Evolutionary conservation across 2,113 vertebrate genomes (phyloP).

Genomic region (Neogale vison): DNA sequence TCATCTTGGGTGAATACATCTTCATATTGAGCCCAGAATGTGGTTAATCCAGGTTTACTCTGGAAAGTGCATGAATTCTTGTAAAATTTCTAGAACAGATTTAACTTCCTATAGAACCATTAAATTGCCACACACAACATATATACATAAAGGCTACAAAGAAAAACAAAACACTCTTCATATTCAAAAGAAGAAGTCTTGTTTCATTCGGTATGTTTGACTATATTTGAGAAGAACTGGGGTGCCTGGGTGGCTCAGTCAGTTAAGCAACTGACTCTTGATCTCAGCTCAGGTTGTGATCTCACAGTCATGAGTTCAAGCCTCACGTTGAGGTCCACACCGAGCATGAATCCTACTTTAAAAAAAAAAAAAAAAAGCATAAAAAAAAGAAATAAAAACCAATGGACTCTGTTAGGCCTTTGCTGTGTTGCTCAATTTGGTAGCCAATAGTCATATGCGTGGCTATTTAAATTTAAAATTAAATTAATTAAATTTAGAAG

Average conservation of each 20-base stretch:
- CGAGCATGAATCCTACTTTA: no score
- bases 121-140: neutral
- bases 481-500: neutral
- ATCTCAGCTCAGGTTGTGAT: neutral
- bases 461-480: neutral
- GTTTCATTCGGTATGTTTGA: neutral
- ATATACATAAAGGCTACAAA: neutral
- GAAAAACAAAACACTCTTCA: neutral
- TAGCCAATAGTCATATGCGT: neutral
- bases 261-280: neutral
- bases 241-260: neutral
- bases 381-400: no score
- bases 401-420: neutral
- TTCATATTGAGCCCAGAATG: slow-evolving; percentile 12
- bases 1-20: neutral
- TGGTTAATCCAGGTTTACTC: neutral
- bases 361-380: no score
- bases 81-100: neutral
- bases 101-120: neutral
- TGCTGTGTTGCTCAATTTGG: neutral
- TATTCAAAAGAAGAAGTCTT: neutral
- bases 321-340: no score
- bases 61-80: slow-evolving; percentile 5
- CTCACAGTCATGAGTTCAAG: neutral
- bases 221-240: neutral